Base-by-base conservation (phyloP, 2,113 vertebrate genomes). In the Seriola dumerili region DNA sequence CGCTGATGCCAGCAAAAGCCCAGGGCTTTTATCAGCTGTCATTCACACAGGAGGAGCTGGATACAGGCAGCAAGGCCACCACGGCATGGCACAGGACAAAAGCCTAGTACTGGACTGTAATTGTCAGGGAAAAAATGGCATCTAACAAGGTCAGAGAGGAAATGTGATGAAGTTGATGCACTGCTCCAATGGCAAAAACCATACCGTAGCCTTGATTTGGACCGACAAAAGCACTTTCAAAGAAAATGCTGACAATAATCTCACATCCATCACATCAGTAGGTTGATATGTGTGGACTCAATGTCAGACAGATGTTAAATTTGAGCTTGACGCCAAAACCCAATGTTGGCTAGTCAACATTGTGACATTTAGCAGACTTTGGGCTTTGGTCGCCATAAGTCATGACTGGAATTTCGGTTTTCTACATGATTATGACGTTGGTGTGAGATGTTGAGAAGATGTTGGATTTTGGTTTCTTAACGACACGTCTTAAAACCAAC, bases 1-100 rank as follows among this genome's bases (percentile, higher is more conserved):
- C 42, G 25, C 85, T 84, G 90, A 93, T 46, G 91, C 85, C 84
- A 87, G 89, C 89, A 78, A 88, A 82, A 92, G 88, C 86, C 84
- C 78, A 80, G 83, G 46, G 92, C 92, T 93, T 93, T 94, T 89
- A 93, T 91, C 84, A 87, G 86, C 85, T 93, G 92, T 92, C 93
- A 93, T 90, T 93, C 91, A 91, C 64, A 46, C 80, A 75, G 83
- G 70, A 89, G 91, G 76, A 78, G 87, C 89, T 90, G 90, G 85
- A 81, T 88, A 70, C 82, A 89, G 89, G 80, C 86, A 84, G 84
- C 92, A 93, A 94, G 92, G 91, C 93, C 92, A 91, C 84, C 66
- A 21, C 58, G 8, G 78, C 42, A 64, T 64, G 46, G 83, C 83
- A 75, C 85, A 91, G 91, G 90, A 93, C 90, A 92, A 94, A 93